Evolutionary conservation across 1,140 invertebrate genomes (phyloP).

Genomic region (Tetramorium parvispinum): DNA sequence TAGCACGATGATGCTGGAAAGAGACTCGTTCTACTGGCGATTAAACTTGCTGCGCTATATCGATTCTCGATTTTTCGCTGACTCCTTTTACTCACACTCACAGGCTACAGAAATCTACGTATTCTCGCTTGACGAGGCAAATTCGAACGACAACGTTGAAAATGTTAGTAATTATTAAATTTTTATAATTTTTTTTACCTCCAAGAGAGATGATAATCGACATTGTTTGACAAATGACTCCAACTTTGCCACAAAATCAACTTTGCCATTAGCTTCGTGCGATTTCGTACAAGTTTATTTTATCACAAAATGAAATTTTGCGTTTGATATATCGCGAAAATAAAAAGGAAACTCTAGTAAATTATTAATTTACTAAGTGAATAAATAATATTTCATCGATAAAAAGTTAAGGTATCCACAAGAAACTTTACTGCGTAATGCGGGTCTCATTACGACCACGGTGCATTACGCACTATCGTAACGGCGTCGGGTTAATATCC

Average conservation of each 20-base stretch:
- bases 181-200: not conserved
- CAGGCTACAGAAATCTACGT: not conserved
- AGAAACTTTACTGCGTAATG: constrained; percentile 28
- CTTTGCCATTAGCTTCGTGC: too few relatives aligned
- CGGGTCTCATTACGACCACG: constrained; percentile 13
- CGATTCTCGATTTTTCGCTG: constrained; percentile 44
- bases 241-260: not conserved
- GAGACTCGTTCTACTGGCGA: constrained; percentile 24
- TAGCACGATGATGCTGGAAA: constrained; percentile 15
- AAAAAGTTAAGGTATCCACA: not conserved
- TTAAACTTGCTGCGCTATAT: constrained; percentile 38
- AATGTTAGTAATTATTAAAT: not conserved
- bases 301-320: not conserved
- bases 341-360: not conserved
- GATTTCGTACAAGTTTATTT: not conserved
- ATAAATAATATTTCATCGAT: not conserved
- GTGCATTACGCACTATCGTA: constrained; percentile 48
- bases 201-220: not conserved
- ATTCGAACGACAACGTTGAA: not conserved
- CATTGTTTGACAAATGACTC: not conserved
- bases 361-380: not conserved
- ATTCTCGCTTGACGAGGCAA: not conserved
- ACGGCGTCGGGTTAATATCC: constrained; percentile 44
- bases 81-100: not conserved
- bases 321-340: not conserved